These are phyloP conservation scores for Crenichthys baileyi DNA, from an alignment of 2,797 vertebrate species.

Conservation along the genomic window DNA sequence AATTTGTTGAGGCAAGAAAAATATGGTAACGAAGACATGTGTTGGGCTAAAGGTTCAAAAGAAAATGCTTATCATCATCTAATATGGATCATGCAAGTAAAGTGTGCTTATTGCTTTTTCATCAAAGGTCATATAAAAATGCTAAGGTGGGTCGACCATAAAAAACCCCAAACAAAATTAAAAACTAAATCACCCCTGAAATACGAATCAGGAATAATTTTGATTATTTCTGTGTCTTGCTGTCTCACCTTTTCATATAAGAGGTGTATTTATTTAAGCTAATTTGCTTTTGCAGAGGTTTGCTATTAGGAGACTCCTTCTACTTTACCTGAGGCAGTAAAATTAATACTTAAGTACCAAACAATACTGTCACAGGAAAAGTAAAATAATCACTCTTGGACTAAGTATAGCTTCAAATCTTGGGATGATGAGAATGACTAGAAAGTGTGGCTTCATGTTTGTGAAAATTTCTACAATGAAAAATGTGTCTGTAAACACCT, in stretches of 20 bases:
- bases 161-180: background rate
- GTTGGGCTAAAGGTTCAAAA: conserved; percentile 16
- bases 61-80: background rate
- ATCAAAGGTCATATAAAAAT: background rate
- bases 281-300: background rate
- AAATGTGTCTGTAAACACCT: conserved; percentile 3
- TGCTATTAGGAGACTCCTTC: no score
- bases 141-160: background rate
- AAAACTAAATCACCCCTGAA: background rate
- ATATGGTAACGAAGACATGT: conserved; percentile 20
- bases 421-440: background rate
- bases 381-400: background rate
- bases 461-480: conserved; percentile 8
- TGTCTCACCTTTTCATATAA: background rate
- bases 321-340: no score
- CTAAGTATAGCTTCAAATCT: background rate
- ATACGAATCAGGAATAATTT: background rate
- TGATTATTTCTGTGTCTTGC: no score
- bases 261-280: background rate
- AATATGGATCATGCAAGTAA: background rate
- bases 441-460: no score
- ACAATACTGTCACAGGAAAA: background rate
- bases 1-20: conserved; percentile 27
- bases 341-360: background rate
- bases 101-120: no score